Conservation (phyloP, 64 coral and sea anemone species). For the Stichodactyla helianthus region DNA sequence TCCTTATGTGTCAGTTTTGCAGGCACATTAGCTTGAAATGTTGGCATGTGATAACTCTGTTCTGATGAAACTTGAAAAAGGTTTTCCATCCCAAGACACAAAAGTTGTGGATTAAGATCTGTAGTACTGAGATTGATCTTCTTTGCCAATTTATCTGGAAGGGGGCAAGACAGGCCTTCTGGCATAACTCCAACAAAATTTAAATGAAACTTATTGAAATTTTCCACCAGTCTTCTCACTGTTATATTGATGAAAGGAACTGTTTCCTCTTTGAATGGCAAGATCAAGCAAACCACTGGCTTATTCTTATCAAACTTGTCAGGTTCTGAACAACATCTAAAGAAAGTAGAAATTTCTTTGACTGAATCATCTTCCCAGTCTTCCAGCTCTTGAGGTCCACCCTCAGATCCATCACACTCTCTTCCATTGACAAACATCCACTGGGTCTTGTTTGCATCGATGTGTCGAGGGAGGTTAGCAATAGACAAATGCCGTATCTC, state of each 20-base stretch:
- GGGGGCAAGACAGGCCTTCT: neutral
- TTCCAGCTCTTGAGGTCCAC: neutral
- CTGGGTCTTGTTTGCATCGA: slow-evolving; percentile 39
- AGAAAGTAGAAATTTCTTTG: slow-evolving; percentile 23
- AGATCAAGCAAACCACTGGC: slow-evolving; percentile 48
- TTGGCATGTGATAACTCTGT: slow-evolving; percentile 17
- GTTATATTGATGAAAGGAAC: slow-evolving; percentile 49
- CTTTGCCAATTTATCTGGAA: neutral
- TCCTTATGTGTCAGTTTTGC: slow-evolving; percentile 5
- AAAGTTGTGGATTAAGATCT: slow-evolving; percentile 17
- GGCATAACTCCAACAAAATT: slow-evolving; percentile 30
- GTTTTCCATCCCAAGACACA: neutral
- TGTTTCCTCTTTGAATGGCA: slow-evolving; percentile 22
- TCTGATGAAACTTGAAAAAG: slow-evolving; percentile 16
- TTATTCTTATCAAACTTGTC: slow-evolving; percentile 53
- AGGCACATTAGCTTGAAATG: slow-evolving; percentile 7
- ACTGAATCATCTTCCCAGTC: slow-evolving; percentile 25
- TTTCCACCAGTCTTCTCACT: slow-evolving; percentile 17
- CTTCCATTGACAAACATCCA: slow-evolving; percentile 75
- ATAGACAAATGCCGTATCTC: slow-evolving; percentile 13
- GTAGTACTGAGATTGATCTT: slow-evolving; percentile 2
- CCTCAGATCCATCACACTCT: slow-evolving; percentile 8
- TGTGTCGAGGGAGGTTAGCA: slow-evolving; percentile 8
- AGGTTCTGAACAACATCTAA: slow-evolving; percentile 51
- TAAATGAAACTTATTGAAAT: slow-evolving; percentile 36